Base-by-base conservation (phyloP, 2,888 invertebrate species). In the Allacma fusca region DNA sequence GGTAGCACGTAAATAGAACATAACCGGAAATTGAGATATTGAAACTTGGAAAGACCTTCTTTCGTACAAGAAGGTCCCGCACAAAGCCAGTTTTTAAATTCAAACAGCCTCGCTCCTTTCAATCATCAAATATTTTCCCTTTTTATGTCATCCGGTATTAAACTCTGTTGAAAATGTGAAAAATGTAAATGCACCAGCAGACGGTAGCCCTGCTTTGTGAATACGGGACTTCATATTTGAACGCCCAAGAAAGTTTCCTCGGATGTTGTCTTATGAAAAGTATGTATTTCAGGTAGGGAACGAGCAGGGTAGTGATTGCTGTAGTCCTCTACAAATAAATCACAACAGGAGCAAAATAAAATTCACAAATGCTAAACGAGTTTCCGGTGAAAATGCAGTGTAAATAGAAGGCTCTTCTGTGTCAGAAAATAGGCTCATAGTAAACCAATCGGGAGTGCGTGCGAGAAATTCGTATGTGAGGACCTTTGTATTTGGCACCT, bases 351-450 rank as follows among this genome's bases (percentile, higher is more conserved):
- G 50, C n/a, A n/a, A 50, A 62, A 62, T 62, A 12, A 12, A 62
- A 24, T 24, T 12, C 24, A 62, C 23, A 62, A 62, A 62, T 62
- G 62, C n/a, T 62, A 62, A 12, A 24, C 62, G 23, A 7, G 62
- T 62, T 62, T 62, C 62, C 62, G 62, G 62, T 62, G 62, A 62
- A 62, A 62, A 62, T 62, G 24, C 24, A 62, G 24, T 21, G 62
- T n/a, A 62, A 62, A 62, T 62, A 24, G n/a, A 62, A 62, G 62
- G 24, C 16, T 62, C 24, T 23, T 4, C 1, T 62, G 21, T 62
- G 24, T 62, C 62, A 62, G 26, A n/a, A 24, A 62, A 24, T 62
- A 62, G 13, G 12, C 62, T 24, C 24, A 62, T 62, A 26, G 2
- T 12, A 16, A 62, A 62, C 19, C 5, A 24, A 62, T 62, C 21